Conservation (phyloP, 23 tunicate genomes). For the Oikopleura dioica region DNA sequence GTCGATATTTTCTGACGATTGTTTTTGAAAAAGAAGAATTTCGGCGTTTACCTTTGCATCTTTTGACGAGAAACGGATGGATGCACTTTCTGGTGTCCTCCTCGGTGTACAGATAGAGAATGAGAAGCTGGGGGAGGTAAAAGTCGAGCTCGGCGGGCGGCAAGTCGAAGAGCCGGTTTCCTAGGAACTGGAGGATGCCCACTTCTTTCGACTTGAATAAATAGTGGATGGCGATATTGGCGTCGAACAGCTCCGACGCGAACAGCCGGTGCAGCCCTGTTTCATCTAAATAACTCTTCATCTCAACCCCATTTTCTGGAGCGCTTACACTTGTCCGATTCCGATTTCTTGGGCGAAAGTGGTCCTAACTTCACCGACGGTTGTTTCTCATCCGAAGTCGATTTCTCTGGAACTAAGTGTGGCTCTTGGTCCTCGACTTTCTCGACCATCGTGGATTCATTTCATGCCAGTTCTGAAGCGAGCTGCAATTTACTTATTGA, state of each 20-base stretch:
- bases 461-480: too few species aligned
- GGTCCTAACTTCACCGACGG: too few species aligned
- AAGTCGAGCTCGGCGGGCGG: conserved; percentile 52
- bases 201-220: conserved; percentile 86
- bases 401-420: too few species aligned
- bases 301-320: too few species aligned
- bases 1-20: conserved; percentile 42
- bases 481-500: too few species aligned
- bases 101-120: conserved; percentile 83
- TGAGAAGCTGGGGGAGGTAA: conserved; percentile 69
- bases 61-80: conserved; percentile 62
- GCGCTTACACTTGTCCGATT: too few species aligned
- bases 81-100: conserved; percentile 87
- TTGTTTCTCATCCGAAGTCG: too few species aligned
- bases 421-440: too few species aligned
- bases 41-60: conserved; percentile 13
- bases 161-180: conserved; percentile 62
- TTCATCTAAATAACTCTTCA: not conserved
- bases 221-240: conserved; percentile 80
- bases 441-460: too few species aligned
- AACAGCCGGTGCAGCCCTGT: not conserved
- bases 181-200: conserved; percentile 78
- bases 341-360: too few species aligned
- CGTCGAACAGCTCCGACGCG: conserved; percentile 52
- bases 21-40: not conserved